These are phyloP conservation scores for Rotaria socialis DNA, from an alignment of 2,888 invertebrate genomes.

Conservation along the genomic window DNA sequence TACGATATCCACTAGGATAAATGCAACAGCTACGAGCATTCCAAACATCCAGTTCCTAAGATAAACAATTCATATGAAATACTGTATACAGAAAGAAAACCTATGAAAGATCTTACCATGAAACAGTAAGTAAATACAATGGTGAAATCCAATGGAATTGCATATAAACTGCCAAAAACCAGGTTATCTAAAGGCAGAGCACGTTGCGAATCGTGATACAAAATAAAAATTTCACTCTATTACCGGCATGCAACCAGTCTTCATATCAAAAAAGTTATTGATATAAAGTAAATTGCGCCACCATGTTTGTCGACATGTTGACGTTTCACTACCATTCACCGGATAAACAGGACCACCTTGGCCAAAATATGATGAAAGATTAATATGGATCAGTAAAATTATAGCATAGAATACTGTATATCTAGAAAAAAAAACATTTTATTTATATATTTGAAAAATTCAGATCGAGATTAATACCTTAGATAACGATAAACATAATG, in stretches of 20 bases:
- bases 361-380: constrained; percentile 49
- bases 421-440: constrained; percentile 47
- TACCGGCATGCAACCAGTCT: background rate
- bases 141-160: constrained; percentile 32
- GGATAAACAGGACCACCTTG: constrained; percentile 50
- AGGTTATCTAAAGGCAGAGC: background rate
- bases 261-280: constrained; percentile 50
- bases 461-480: background rate
- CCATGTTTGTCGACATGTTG: constrained; percentile 50
- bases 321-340: constrained; percentile 43
- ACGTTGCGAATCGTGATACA: too few relatives aligned
- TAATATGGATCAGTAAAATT: constrained; percentile 51
- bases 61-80: too few relatives aligned
- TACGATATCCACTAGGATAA: background rate
- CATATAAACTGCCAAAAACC: background rate
- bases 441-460: background rate
- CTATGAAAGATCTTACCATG: background rate
- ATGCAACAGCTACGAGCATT: background rate
- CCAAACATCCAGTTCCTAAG: background rate
- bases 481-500: constrained; percentile 37
- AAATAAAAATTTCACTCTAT: background rate
- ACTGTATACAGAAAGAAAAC: too few relatives aligned
- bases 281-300: constrained; percentile 52
- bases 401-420: constrained; percentile 52
- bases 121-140: background rate